Percentiles rank a stretch among this genome's conserved stretches.
These are phyloP conservation scores for Phoeniculus purpureus DNA, from an alignment of 2,797 vertebrate species.

Conservation along the genomic window DNA sequence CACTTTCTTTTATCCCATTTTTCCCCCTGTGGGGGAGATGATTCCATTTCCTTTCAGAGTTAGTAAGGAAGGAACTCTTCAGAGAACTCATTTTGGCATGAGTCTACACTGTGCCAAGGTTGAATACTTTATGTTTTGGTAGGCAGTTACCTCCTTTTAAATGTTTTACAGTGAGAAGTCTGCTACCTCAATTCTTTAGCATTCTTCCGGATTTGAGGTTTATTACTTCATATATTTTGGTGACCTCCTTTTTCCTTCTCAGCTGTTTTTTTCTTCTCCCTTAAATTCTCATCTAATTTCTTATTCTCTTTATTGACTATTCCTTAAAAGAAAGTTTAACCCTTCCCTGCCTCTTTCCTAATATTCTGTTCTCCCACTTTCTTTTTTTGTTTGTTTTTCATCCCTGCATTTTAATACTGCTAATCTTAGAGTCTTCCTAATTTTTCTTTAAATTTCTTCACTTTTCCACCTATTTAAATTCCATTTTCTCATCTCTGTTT, in stretches of 20 bases:
- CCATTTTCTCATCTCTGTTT: neutral
- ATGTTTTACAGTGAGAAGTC: neutral
- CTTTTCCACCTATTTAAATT: neutral
- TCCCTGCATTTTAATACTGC: neutral
- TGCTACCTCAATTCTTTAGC: neutral
- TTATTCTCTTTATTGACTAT: neutral
- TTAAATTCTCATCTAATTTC: neutral
- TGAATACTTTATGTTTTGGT: neutral
- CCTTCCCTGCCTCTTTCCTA: neutral
- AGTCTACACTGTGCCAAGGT: neutral
- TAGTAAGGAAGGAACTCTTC: neutral
- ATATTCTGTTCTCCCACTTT: neutral
- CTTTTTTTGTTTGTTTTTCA: neutral
- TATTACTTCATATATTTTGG: neutral
- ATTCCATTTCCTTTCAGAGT: neutral
- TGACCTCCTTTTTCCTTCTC: neutral
- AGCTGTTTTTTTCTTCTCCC: neutral
- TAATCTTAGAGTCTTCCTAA: neutral
- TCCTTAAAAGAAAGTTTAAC: neutral
- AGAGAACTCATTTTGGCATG: neutral
- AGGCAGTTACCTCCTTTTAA: neutral
- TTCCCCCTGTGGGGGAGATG: neutral
- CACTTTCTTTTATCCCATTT: neutral
- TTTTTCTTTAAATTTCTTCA: neutral
- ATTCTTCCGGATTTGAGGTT: neutral